phyloP scores from a whole-genome alignment of 2,113 vertebrate genomes.

The Phaethon lepturus region DNA sequence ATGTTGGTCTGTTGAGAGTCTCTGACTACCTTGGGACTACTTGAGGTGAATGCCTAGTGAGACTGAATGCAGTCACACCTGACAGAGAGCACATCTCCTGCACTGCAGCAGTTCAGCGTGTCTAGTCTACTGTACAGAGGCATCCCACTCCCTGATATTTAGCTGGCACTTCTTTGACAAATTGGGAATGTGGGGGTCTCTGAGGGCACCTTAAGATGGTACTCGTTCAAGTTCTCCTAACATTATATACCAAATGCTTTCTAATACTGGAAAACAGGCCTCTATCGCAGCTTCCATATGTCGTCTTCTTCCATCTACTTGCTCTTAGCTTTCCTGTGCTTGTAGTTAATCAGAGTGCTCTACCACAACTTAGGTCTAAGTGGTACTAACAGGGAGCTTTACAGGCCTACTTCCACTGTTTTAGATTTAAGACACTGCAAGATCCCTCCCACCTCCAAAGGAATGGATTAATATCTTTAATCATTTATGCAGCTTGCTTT shows the following conservation, averaged over 20 bases:
- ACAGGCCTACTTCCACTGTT: background rate
- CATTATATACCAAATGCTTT: background rate
- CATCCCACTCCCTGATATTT: background rate
- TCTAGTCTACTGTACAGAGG: background rate
- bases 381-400: background rate
- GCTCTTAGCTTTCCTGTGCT: background rate
- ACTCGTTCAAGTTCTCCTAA: background rate
- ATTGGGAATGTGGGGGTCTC: background rate
- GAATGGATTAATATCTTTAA: background rate
- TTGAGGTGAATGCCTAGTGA: background rate
- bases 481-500: background rate
- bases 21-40: background rate
- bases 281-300: background rate
- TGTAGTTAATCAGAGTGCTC: background rate
- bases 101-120: background rate
- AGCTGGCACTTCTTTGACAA: background rate
- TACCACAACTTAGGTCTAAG: background rate
- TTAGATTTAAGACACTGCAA: background rate
- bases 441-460: background rate
- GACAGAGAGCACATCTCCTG: background rate
- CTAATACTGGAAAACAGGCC: background rate
- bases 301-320: background rate
- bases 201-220: background rate
- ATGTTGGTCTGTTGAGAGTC: background rate
- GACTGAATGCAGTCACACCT: rapidly evolving